Evolutionary conservation across 2,888 invertebrate genomes (phyloP).

Genomic region (Dermolepida albohirtum): DNA sequence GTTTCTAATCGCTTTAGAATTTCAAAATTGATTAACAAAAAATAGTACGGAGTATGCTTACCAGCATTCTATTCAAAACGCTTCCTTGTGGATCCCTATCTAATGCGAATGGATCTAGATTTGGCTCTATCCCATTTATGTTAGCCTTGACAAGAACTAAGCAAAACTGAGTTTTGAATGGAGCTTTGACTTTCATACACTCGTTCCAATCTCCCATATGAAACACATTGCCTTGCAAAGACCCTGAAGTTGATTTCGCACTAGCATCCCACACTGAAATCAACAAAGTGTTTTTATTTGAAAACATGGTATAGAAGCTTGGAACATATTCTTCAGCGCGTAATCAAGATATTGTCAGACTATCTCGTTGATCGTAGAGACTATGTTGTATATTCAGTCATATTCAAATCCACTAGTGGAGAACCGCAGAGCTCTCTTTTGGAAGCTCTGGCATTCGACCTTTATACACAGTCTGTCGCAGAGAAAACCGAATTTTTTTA

Average conservation of each 20-base stretch:
- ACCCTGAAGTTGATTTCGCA: constrained; percentile 69
- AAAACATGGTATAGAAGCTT: too few relatives aligned
- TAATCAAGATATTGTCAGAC: too few relatives aligned
- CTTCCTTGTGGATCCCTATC: constrained; percentile 57
- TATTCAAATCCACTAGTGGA: too few relatives aligned
- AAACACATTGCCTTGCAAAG: constrained; percentile 69
- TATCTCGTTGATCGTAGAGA: too few relatives aligned
- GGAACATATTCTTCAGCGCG: too few relatives aligned
- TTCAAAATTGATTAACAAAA: too few relatives aligned
- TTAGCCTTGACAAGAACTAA: constrained; percentile 57
- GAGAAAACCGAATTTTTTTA: too few relatives aligned
- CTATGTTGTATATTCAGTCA: too few relatives aligned
- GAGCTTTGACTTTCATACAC: constrained; percentile 64
- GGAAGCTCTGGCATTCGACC: too few relatives aligned
- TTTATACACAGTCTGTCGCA: too few relatives aligned
- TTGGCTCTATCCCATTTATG: constrained; percentile 53
- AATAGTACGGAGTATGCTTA: constrained; percentile 52
- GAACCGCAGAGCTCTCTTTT: too few relatives aligned
- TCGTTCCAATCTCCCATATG: constrained; percentile 74
- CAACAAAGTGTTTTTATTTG: neutral
- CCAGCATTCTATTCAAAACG: constrained; percentile 60
- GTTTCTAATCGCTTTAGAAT: too few relatives aligned
- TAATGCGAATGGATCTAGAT: constrained; percentile 56
- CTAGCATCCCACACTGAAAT: constrained; percentile 73
- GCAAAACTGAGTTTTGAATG: constrained; percentile 63